Evolutionary conservation across 1,140 invertebrate species (phyloP), one percentile per base, ranked within the genome.

Genomic region (Papilio xuthus): DNA sequence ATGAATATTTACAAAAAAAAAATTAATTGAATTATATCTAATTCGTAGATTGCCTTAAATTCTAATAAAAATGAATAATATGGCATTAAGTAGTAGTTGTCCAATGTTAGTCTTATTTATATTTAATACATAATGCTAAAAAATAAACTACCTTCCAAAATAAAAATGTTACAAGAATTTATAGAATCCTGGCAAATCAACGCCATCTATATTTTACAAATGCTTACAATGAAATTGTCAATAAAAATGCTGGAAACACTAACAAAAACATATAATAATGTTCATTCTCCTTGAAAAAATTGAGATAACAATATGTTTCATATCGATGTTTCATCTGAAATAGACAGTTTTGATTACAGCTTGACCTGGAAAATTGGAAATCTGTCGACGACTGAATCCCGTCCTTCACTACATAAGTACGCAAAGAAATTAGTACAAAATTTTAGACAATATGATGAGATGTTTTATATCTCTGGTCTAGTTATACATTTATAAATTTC

Each of bases 1-100:
- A 76, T 63, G 74, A 75, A 75, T 76, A 76, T 76, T 76, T 76
- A 60, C 53, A 76, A 76, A 75, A 76, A 23, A 73, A n/a, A 15
- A 10, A 75, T 63, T 53, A 76, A 63, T 56, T 63, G 37, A 75
- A 56, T 37, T 76, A 76, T 63, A 23, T 63, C 53, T 76, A 76
- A 76, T 76, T 76, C 74, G 74, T 76, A 76, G 53, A 76, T 76
- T 37, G 53, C n/a, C 74, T 76, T 76, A 76, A 41, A 63, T 47
- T 42, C 74, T 76, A 76, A 63, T 20, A 56, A 75, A 75, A 76
- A 76, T 76, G 26, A 76, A 76, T 75, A 60, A 75, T 76, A 76
- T 76, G 74, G 74, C 74, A 76, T 76, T 28, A 67, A 67, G 50
- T 63, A 76, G 41, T 76, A 42, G 53, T 76, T 63, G 53, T 76